Base-by-base conservation (phyloP, 2,113 vertebrate genomes). In the Papio anubis region DNA sequence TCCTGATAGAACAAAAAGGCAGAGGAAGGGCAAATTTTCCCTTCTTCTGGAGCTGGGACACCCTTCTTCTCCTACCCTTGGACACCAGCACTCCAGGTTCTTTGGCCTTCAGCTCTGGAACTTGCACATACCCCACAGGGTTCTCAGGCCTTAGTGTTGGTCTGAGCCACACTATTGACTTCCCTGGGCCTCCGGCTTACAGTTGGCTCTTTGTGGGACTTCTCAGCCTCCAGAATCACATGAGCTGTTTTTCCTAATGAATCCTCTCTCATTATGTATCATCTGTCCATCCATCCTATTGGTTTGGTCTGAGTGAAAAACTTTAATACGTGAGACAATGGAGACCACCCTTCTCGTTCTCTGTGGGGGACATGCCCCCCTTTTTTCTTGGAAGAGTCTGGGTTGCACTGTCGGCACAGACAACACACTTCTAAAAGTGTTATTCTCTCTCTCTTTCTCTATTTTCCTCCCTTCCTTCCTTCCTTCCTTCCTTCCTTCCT, bases 401-500 rank as follows among this genome's bases (percentile, higher is more conserved):
- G 78, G 21, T 17, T 50, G 16, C 6, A 3, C 17, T 59, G 6
- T 27, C 12, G 30, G 30, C 5, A 6, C 23, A 59, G 27, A n/a
- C 17, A 83, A 57, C 35, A 35, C 0, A 88, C 38, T 59, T 70
- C 55, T 48, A 64, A 64, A 78, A 79, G 38, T 25, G 12, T 79
- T 91, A 52, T 30, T 61, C 17, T 50, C 11, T 30, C 61, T 57
- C 7, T 57, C 21, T 23, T 0, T 57, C 57, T 57, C 21, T 57
- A 0, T 57, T 23, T 57, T 20, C 21, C 21, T 23, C 27, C 2
- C 11, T 61, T 0, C 23, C 59, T 11, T 0, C 5, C 12, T 0
- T 2, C 59, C 59, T 6, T 0, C 4, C 11, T 50, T 0, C 25
- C 10, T 25, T 0, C 9, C 23, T 21, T 0, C 59, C 57, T 59